Evolutionary conservation across 2,113 vertebrate species (phyloP), one percentile per base, ranked within the genome.

Genomic region (Strix uralensis): DNA sequence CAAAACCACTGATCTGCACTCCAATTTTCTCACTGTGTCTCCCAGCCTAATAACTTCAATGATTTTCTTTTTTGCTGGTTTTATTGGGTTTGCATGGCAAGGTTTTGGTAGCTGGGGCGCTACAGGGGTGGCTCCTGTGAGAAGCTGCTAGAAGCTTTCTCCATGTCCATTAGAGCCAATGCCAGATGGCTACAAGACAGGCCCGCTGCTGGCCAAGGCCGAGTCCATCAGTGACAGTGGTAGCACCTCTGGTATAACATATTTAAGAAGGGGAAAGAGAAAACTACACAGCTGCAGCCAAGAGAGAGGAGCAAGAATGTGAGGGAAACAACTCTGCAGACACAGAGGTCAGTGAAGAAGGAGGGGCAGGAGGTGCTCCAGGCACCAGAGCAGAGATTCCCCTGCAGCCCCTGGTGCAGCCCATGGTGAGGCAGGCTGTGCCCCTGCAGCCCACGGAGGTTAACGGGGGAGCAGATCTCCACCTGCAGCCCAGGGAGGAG

Each of bases 121-220:
- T 84, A 30, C 7, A 36, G 18, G 15, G 8, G 6, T 19, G 16
- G 19, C 13, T 71, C 47, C 22, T 70, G 20, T 71, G 19, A 26
- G 29, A 55, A 86, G 32, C 1, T 38, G 14, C 51, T 2, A 8
- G 32, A 49, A 61, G 9, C n/a, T 92, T 66, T 12, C 30, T 7
- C 27, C 22, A 8, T 13, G 22, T 55, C 32, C 3, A 0, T 46
- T 4, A 69, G 9, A 83, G 32, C 12, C 47, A 57, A 21, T 42
- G 36, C 12, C 78, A 80, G 4, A 2, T 3, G 2, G 7, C 25
- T 80, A 9, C 51, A n/a, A 55, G 52, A 51, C 2, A 10, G 40
- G 40, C 4, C 13, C 21, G 2, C 1, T 0, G 2, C 14, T 49
- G 63, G n/a, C 5, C 54, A 40, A 46, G 63, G 21, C 13, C 5